phyloP scores from a whole-genome alignment of 2,113 vertebrate species.

The Erythrolamprus reginae region DNA sequence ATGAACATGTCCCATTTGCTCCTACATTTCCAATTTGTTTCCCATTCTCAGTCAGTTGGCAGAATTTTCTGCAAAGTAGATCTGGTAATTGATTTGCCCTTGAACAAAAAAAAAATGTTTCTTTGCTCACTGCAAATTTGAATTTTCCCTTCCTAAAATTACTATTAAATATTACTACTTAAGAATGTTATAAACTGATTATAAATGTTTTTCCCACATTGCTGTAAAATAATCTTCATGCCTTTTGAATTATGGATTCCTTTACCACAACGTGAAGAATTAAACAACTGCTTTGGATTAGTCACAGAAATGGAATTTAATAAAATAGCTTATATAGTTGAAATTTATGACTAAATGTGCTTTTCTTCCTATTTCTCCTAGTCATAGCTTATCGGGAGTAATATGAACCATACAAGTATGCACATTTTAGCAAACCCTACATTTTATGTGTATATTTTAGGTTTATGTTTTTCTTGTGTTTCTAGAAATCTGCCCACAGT shows the following conservation, averaged over 20 bases:
- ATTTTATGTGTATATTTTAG: background rate
- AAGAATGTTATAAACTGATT: background rate
- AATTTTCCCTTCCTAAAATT: background rate
- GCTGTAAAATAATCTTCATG: background rate
- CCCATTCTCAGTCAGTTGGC: slow-evolving; percentile 56
- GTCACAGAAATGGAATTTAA: background rate
- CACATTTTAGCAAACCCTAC: background rate
- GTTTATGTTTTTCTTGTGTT: background rate
- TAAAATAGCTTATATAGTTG: background rate
- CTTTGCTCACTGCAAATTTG: fast-evolving
- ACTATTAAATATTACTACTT: slow-evolving; percentile 8
- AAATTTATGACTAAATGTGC: background rate
- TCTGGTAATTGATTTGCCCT: background rate
- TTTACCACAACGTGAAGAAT: background rate
- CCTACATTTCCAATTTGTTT: too few species aligned
- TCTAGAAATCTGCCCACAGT: background rate
- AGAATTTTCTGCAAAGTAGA: slow-evolving; percentile 41
- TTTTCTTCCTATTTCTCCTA: background rate
- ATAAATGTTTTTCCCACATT: background rate
- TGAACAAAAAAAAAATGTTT: background rate
- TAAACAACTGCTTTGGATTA: background rate
- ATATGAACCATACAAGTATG: background rate
- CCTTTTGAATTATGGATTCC: background rate
- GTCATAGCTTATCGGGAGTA: background rate
- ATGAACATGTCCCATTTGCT: too few species aligned